phyloP scores from a whole-genome alignment of 2,888 invertebrate species.

The Acleris cristana region DNA sequence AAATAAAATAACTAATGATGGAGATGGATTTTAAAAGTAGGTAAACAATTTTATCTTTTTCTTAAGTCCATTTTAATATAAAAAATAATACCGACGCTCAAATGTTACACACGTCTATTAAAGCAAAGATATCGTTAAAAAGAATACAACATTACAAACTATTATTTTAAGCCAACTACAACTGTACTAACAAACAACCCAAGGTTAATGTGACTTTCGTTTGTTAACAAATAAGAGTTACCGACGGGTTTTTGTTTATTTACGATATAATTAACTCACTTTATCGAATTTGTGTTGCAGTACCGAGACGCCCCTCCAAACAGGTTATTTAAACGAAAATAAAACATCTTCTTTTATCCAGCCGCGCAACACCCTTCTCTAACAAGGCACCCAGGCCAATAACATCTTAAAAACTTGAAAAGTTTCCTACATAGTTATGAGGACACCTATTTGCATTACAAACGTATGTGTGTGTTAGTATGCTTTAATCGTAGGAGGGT shows the following conservation, averaged over 20 bases:
- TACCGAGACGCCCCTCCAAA: slow-evolving; percentile 10
- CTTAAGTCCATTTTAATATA: too few species aligned
- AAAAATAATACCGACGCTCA: too few species aligned
- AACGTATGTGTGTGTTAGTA: background rate
- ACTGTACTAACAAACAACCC: too few species aligned
- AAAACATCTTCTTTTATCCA: slow-evolving; percentile 15
- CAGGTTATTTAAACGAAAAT: slow-evolving; percentile 21
- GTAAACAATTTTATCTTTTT: too few species aligned
- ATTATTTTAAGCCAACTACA: too few species aligned
- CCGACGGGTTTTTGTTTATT: background rate
- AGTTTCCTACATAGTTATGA: slow-evolving; percentile 5
- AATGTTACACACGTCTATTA: too few species aligned
- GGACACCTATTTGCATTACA: background rate
- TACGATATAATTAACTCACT: slow-evolving; percentile 11
- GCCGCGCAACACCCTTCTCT: background rate
- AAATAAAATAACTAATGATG: too few species aligned
- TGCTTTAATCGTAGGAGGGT: background rate
- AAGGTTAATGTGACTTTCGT: too few species aligned
- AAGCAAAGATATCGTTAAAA: too few species aligned
- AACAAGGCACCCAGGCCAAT: slow-evolving; percentile 10
- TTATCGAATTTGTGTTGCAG: slow-evolving; percentile 5
- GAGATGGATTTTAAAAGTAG: too few species aligned
- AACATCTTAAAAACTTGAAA: slow-evolving; percentile 2
- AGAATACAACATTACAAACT: too few species aligned
- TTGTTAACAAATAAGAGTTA: background rate